Percentiles rank a stretch among this genome's conserved stretches.
Conservation (phyloP, 2,888 invertebrate species). For the Gymnosoma rotundatum region DNA sequence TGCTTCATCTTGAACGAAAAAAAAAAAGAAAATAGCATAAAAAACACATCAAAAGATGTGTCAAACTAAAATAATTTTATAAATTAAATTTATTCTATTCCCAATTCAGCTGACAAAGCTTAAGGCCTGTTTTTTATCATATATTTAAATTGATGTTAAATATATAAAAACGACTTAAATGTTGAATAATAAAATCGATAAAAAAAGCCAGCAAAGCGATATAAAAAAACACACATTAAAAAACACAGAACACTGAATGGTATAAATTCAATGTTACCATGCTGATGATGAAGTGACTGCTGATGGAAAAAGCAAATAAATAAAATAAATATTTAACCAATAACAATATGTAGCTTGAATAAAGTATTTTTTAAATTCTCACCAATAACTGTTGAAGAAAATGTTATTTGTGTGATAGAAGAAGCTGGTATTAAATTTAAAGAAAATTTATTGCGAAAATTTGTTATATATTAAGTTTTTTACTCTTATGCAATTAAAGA, state of each 20-base stretch:
- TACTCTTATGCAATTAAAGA: no score
- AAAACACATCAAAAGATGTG: slow-evolving; percentile 9
- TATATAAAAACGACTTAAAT: slow-evolving; percentile 32
- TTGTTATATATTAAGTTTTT: no score
- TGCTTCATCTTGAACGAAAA: background rate
- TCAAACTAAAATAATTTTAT: slow-evolving; percentile 47
- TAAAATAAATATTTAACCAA: slow-evolving; percentile 60
- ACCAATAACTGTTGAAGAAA: background rate
- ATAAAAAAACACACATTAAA: slow-evolving; percentile 26
- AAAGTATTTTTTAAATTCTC: slow-evolving; percentile 6
- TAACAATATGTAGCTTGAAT: slow-evolving; percentile 40
- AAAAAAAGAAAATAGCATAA: background rate
- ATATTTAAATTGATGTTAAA: slow-evolving; percentile 43
- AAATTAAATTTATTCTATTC: slow-evolving; percentile 42
- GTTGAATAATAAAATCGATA: slow-evolving; percentile 58
- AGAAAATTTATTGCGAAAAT: no score
- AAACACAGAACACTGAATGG: background rate
- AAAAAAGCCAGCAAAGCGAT: slow-evolving; percentile 38
- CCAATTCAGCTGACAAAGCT: slow-evolving; percentile 43
- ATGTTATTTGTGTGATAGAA: background rate
- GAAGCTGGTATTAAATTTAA: background rate
- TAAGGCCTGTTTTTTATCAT: slow-evolving; percentile 15
- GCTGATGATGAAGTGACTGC: background rate
- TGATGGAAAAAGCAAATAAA: slow-evolving; percentile 44
- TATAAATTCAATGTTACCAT: slow-evolving; percentile 41